Evolutionary conservation across 1,140 invertebrate genomes (phyloP), one percentile per base, ranked within the genome.

Genomic region (Vanessa tameamea): DNA sequence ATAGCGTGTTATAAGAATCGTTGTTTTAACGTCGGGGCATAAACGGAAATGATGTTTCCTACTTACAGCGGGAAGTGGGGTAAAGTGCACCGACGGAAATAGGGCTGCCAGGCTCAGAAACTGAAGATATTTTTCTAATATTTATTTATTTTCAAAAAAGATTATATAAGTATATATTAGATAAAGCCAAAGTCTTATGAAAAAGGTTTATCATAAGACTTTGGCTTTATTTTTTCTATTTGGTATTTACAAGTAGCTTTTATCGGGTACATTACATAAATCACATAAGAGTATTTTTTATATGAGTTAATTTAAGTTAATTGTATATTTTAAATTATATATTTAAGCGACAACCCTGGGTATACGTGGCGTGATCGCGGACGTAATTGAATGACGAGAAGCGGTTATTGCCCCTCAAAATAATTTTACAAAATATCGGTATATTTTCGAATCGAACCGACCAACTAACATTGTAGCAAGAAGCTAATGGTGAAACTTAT

Each of bases 1-100:
- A 68, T 69, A 69, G 59, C 72, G 72, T 74, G 72, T 47, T 63
- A 20, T 43, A 50, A 57, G 51, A 73, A 64, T 43, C 59, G 72
- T 64, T 61, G 23, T 55, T 64, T 69, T 74, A 69, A 64, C 68
- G 67, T 63, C 72, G 67, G 66, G 26, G 57, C 63, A 59, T 47
- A 73, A 68, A 64, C 68, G 70, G 73, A 69, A 69, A 59, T 75
- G 61, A 57, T 65, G 47, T 64, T 69, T 69, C 61, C 14, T 74
- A 61, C 68, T 69, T 70, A 70, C 57, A 11, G 65, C 68, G 68
- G 67, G 55, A 69, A 69, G 26, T 61, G 67, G 67, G 55, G 50
- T 57, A 48, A 23, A 69, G 68, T 55, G 68, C 68, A 70, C 64
- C 47, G 48, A 11, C 64, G 48, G 57, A 9, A 8, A 37, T 37